A percentile compares a stretch with the other conserved stretches of the same genome.
Conservation (phyloP, 2,888 invertebrate species). For the Meliscaeva auricollis region DNA sequence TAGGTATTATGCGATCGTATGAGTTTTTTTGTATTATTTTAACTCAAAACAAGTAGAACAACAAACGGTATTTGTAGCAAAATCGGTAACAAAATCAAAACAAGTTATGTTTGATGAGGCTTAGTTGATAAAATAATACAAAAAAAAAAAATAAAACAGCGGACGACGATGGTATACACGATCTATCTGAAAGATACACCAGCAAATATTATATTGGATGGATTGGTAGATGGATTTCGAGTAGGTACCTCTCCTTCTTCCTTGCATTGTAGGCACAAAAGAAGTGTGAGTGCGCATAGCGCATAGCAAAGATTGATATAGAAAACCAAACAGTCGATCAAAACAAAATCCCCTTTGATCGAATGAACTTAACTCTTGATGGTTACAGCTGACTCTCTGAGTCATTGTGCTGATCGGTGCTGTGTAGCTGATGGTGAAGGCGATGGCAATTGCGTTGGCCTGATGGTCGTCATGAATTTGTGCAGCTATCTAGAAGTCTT, state of each 20-base stretch:
- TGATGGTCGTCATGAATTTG: conserved; percentile 5
- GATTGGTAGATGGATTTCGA: conserved; percentile 19
- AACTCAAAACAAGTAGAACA: conserved; percentile 69
- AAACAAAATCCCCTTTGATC: conserved; percentile 68
- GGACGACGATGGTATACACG: conserved; percentile 27
- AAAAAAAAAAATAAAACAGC: conserved; percentile 16
- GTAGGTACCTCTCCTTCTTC: not conserved
- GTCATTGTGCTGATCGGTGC: conserved; percentile 43
- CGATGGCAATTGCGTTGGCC: conserved; percentile 15
- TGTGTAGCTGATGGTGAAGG: not conserved
- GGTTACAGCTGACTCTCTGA: conserved; percentile 30
- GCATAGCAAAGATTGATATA: conserved; percentile 59
- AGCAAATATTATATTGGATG: conserved; percentile 18
- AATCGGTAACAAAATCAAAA: conserved; percentile 75
- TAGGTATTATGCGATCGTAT: conserved; percentile 49
- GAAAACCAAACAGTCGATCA: conserved; percentile 72
- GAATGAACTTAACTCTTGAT: conserved; percentile 30
- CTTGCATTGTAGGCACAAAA: not conserved
- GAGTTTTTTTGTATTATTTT: conserved; percentile 41
- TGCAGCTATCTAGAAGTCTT: conserved; percentile 3
- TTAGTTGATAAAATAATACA: conserved; percentile 57
- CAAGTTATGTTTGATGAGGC: conserved; percentile 71
- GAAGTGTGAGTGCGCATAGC: not conserved
- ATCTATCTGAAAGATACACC: conserved; percentile 13
- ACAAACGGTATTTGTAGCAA: conserved; percentile 76